A percentile compares a stretch with the other conserved stretches of the same genome.
phyloP scores from a whole-genome alignment of 2,888 invertebrate genomes.

The Euplagia quadripunctaria region DNA sequence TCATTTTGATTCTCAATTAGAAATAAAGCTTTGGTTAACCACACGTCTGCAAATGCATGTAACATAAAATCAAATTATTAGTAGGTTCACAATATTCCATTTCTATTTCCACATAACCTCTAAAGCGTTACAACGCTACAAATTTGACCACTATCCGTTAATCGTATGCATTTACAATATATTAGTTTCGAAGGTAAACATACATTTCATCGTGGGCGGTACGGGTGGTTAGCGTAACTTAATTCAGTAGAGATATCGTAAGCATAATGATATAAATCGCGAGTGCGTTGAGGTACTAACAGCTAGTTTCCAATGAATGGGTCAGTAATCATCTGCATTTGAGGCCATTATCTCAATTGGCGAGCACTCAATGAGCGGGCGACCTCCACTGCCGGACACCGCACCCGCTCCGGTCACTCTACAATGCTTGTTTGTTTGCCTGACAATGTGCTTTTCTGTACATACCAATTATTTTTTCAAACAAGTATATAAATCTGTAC shows the following conservation, averaged over 20 bases:
- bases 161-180: conserved; percentile 54
- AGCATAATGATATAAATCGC: conserved; percentile 72
- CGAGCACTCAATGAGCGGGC: conserved; percentile 78
- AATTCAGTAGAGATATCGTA: conserved; percentile 68
- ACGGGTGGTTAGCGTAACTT: conserved; percentile 71
- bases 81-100: conserved; percentile 60
- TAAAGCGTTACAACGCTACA: conserved; percentile 49
- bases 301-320: conserved; percentile 83
- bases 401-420: conserved; percentile 71
- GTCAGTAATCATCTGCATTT: conserved; percentile 86
- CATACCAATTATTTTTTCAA: conserved; percentile 48
- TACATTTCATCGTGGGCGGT: conserved; percentile 54
- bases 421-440: conserved; percentile 77
- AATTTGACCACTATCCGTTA: conserved; percentile 50
- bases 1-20: conserved; percentile 41
- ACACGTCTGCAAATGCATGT: conserved; percentile 58
- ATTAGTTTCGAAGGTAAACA: conserved; percentile 60
- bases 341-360: conserved; percentile 86
- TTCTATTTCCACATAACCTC: conserved; percentile 50
- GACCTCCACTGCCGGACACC: conserved; percentile 81
- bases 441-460: conserved; percentile 77
- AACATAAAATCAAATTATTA: conserved; percentile 58
- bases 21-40: conserved; percentile 58
- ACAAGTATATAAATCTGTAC: conserved; percentile 17
- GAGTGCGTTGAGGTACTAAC: conserved; percentile 66